Evolutionary conservation across 2,113 vertebrate species (phyloP), one percentile per base, ranked within the genome.

Genomic region (Poecilia latipinna): DNA sequence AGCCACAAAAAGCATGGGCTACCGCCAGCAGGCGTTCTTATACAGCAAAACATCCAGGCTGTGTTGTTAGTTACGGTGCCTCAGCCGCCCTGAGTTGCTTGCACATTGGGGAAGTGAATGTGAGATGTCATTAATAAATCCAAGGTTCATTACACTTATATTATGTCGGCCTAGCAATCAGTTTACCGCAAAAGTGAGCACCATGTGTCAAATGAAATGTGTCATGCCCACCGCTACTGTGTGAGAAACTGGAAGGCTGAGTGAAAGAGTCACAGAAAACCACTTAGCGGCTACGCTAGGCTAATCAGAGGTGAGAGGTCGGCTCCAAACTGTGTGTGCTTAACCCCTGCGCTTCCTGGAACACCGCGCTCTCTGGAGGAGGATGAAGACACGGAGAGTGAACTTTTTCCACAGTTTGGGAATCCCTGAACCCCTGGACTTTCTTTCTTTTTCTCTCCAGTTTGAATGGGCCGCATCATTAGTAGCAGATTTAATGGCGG

Each of bases 291-390:
- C 88, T 88, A 91, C 60, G 76, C 88, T 78, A 87, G 77, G 86
- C 80, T 89, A 91, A 92, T 86, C 87, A 90, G 74, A 83, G 88
- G 87, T 92, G 70, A 86, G 70, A 90, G 89, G 90, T 92, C 86
- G 86, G 61, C 39, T 68, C 74, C 77, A 85, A 88, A 90, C 79
- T 72, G 83, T 91, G 91, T 91, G 85, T 91, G 83, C 70, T 89
- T 90, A 92, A 93, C 85, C 87, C 77, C 80, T 77, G 35, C 48
- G 42, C 86, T 93, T 94, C 92, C 91, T 93, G 90, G 86, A 93
- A 66, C 92, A 91, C 78, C 69, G 70, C 70, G 65, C 61, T 93
- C 88, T 89, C 87, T 61, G 28, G 80, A 88, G 87, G 78, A 91
- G 77, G 84, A 91, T 86, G 84, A 89, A 84, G 83, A 87, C 79